Conservation (phyloP, 2,888 invertebrate species). For the Antheraea yamamai region DNA sequence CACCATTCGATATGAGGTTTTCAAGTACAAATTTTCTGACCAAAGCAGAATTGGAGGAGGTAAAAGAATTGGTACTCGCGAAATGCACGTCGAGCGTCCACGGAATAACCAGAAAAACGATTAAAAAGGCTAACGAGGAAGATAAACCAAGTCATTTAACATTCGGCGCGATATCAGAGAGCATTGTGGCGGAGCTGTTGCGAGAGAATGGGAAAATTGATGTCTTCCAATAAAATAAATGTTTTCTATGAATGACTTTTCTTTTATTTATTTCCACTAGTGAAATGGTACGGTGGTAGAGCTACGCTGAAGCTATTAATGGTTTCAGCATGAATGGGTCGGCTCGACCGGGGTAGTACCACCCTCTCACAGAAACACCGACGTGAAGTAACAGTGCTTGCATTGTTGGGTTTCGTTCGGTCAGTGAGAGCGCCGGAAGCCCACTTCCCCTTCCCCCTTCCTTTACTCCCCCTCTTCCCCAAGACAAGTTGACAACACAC, state of each 20-base stretch:
- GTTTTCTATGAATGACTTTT: constrained; percentile 30
- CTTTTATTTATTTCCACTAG: constrained; percentile 28
- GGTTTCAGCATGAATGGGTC: too few relatives aligned
- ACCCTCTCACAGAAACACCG: too few relatives aligned
- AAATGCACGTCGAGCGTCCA: constrained; percentile 57
- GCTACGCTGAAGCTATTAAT: too few relatives aligned
- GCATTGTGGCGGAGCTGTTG: constrained; percentile 52
- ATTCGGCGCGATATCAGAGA: constrained; percentile 47
- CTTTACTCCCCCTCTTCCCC: too few relatives aligned
- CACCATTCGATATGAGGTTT: constrained; percentile 41
- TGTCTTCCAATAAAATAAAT: constrained; percentile 28
- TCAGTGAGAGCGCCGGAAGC: too few relatives aligned
- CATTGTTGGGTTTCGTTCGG: too few relatives aligned
- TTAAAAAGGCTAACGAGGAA: constrained; percentile 36
- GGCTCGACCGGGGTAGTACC: too few relatives aligned
- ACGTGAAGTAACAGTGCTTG: too few relatives aligned
- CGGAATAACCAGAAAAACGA: constrained; percentile 54
- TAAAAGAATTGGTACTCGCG: constrained; percentile 60
- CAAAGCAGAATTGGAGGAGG: constrained; percentile 57
- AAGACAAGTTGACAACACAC: too few relatives aligned
- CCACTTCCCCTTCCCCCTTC: too few relatives aligned
- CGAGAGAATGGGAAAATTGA: constrained; percentile 31
- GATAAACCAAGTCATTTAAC: constrained; percentile 18
- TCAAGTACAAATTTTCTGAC: constrained; percentile 54
- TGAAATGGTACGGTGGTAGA: too few relatives aligned